Evolutionary conservation across 2,888 invertebrate genomes (phyloP).

Genomic region (Scaptodrosophila latifasciaeformis): DNA sequence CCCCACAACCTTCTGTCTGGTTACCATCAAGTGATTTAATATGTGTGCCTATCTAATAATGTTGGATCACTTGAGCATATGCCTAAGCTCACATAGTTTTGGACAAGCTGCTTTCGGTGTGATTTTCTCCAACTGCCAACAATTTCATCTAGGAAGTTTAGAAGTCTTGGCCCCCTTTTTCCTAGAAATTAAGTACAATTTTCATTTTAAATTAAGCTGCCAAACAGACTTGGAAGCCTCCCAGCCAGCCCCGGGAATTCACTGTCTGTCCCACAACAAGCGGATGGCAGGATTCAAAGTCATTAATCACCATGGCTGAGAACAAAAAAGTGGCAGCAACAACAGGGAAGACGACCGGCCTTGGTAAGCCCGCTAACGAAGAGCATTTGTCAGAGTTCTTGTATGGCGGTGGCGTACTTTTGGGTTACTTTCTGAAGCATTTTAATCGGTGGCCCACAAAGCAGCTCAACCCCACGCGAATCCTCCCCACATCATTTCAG

Average conservation of each 20-base stretch:
- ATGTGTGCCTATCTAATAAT: no score
- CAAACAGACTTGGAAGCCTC: conserved; percentile 29
- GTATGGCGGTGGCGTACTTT: conserved; percentile 39
- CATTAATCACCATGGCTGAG: conserved; percentile 56
- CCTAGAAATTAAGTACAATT: conserved; percentile 65
- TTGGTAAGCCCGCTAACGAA: conserved; percentile 30
- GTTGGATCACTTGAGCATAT: no score
- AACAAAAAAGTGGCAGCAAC: conserved; percentile 15
- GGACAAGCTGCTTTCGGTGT: no score
- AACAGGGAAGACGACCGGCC: conserved; percentile 8
- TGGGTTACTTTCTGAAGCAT: conserved; percentile 57
- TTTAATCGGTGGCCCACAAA: conserved; percentile 46
- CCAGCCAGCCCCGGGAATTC: neutral
- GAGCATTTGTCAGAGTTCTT: conserved; percentile 57
- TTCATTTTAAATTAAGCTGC: conserved; percentile 66
- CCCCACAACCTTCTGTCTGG: no score
- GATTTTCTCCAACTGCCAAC: no score
- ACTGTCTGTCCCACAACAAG: conserved; percentile 2
- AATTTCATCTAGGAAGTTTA: neutral
- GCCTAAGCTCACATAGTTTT: no score
- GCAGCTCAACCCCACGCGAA: neutral
- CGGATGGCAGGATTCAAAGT: conserved; percentile 49
- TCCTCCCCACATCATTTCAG: conserved; percentile 5
- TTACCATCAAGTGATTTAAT: no score
- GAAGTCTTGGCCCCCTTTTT: neutral